Percentiles rank a stretch among this genome's conserved stretches.
phyloP scores from a whole-genome alignment of 2,113 vertebrate genomes.

The Cheirogaleus medius region DNA sequence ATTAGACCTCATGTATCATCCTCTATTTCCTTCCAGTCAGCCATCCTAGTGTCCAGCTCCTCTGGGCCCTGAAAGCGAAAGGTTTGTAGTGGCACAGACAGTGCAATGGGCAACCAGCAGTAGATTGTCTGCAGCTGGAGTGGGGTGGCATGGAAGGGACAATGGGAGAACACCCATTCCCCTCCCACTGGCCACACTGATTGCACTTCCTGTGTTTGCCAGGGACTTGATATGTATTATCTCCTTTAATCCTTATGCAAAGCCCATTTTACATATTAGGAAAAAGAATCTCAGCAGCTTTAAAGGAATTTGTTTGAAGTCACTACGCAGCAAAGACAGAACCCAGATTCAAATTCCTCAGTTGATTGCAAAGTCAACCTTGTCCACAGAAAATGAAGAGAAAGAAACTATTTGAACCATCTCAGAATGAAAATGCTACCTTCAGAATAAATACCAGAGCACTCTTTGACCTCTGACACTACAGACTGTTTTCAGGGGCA shows the following conservation, averaged over 20 bases:
- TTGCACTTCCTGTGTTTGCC: background rate
- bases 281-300: background rate
- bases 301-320: background rate
- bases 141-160: background rate
- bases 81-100: background rate
- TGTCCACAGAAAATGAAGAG: background rate
- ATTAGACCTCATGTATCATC: background rate
- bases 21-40: background rate
- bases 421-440: background rate
- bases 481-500: background rate
- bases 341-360: background rate
- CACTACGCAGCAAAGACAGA: background rate
- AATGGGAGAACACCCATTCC: fast-evolving
- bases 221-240: background rate
- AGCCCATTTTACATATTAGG: background rate
- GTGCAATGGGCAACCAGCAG: no score
- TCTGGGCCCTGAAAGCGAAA: background rate
- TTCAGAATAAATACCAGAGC: background rate
- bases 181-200: background rate
- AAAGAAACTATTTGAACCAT: background rate
- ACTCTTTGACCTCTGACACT: background rate
- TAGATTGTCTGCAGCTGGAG: background rate
- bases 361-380: background rate
- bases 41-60: background rate
- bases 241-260: background rate